Percentiles rank a stretch among this genome's conserved stretches.
Conservation (phyloP, 2,888 invertebrate genomes). For the Chydorus sphaericus region DNA sequence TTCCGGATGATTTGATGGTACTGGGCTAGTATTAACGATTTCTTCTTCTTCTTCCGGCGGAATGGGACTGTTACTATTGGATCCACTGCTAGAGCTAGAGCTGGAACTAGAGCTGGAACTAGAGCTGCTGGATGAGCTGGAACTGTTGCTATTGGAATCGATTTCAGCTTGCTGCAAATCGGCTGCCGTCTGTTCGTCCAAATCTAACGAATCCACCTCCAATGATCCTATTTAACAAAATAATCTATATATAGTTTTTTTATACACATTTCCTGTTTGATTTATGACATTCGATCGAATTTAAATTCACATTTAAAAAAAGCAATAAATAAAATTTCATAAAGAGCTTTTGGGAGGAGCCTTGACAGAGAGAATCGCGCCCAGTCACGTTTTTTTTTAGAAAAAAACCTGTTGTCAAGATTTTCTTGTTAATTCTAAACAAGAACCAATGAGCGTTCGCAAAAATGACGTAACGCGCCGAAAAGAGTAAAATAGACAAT, state of each 20-base stretch:
- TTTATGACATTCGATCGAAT: no score
- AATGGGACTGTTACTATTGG: background rate
- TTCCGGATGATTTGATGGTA: background rate
- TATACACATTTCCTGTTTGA: no score
- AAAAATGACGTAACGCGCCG: slow-evolving; percentile 1
- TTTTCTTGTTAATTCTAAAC: no score
- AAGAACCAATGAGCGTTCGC: background rate
- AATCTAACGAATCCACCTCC: background rate
- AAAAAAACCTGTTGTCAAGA: no score
- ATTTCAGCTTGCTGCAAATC: background rate
- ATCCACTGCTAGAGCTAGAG: background rate
- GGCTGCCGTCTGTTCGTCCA: background rate
- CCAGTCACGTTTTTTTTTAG: no score
- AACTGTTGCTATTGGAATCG: background rate
- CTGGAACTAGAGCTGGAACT: background rate
- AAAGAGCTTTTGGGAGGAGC: no score
- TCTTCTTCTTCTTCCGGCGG: no score
- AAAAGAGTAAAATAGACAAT: slow-evolving; percentile 3
- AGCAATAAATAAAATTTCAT: no score
- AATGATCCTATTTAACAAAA: no score
- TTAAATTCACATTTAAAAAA: no score
- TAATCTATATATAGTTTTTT: no score
- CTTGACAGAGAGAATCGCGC: no score
- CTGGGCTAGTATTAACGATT: background rate
- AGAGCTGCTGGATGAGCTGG: background rate